Evolutionary conservation across 2,113 vertebrate species (phyloP), one percentile per base, ranked within the genome.

Genomic region (Lophura nycthemera): DNA sequence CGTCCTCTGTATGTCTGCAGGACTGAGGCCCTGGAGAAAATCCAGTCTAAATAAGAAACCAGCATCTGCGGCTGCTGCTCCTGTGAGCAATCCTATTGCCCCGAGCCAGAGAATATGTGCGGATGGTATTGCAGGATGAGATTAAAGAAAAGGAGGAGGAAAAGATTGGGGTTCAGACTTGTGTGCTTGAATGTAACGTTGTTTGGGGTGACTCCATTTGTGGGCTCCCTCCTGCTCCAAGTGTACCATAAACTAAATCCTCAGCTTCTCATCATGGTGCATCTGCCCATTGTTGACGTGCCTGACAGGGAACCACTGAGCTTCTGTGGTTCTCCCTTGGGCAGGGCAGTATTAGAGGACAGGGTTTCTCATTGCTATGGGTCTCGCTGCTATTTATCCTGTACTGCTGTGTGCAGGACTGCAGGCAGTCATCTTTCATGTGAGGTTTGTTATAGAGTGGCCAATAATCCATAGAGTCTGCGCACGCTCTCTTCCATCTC

Each of bases 301-400:
- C 87, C 72, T 96, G 96, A 89, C 93, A 91, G 82, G 87, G 88
- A 95, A 89, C 95, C 86, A 83, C 42, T 15, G 29, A 71, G 42
- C 90, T 71, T 85, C 47, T 43, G 80, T 85, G 69, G 66, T 11
- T 86, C 52, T 90, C 83, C 70, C 80, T 94, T 79, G 93, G 93
- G 88, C 93, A 94, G 83, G 25, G 34, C 88, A 69, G 27, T 92
- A 93, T 96, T 93, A 96, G 86, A 94, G 89, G 87, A 81, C 90
- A 36, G 11, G 11, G 87, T 34, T 56, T 92, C 74, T 92, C 91
- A 60, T 95, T 0, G 11, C 93, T 74, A 52, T 92, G 92, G 92
- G 86, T 92, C 92, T 95, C n/a, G 3, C 93, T 95, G 96, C 96
- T 97, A 15, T 97, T 96, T 96, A 95, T 96, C 83, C 86, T 79